A percentile compares a stretch with the other conserved stretches of the same genome.
Evolutionary conservation across 2,888 invertebrate genomes (phyloP).

Genomic region (Balanococcus diminutus): DNA sequence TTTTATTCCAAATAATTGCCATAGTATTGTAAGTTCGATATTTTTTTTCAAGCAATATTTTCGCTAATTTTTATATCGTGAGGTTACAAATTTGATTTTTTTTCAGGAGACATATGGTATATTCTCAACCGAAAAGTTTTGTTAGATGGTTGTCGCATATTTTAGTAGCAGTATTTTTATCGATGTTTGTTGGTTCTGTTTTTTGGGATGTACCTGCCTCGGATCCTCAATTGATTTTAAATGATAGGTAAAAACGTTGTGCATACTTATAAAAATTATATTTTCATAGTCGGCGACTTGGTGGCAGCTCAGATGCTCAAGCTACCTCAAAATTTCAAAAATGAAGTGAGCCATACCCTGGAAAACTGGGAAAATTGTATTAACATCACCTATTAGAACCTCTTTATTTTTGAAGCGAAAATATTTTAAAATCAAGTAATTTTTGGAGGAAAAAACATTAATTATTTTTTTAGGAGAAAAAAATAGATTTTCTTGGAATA

Average conservation of each 20-base stretch:
- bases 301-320: too few relatives aligned
- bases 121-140: constrained; percentile 84
- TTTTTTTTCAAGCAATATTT: not conserved
- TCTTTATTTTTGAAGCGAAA: too few relatives aligned
- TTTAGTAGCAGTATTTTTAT: constrained; percentile 79
- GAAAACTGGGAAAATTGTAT: too few relatives aligned
- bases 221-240: constrained; percentile 67
- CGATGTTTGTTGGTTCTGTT: constrained; percentile 82
- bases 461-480: too few relatives aligned
- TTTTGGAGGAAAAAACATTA: too few relatives aligned
- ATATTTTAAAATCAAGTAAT: too few relatives aligned
- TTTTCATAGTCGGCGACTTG: too few relatives aligned
- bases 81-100: too few relatives aligned
- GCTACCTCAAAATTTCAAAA: too few relatives aligned
- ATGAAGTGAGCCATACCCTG: too few relatives aligned
- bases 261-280: not conserved
- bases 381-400: too few relatives aligned
- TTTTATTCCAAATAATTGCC: constrained; percentile 74
- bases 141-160: constrained; percentile 79
- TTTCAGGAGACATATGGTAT: constrained; percentile 66
- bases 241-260: constrained; percentile 59
- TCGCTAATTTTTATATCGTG: not conserved
- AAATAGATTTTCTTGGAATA: too few relatives aligned
- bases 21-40: constrained; percentile 67
- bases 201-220: constrained; percentile 87